Conservation (phyloP, 2,797 vertebrate genomes). For the Danio choprae region DNA sequence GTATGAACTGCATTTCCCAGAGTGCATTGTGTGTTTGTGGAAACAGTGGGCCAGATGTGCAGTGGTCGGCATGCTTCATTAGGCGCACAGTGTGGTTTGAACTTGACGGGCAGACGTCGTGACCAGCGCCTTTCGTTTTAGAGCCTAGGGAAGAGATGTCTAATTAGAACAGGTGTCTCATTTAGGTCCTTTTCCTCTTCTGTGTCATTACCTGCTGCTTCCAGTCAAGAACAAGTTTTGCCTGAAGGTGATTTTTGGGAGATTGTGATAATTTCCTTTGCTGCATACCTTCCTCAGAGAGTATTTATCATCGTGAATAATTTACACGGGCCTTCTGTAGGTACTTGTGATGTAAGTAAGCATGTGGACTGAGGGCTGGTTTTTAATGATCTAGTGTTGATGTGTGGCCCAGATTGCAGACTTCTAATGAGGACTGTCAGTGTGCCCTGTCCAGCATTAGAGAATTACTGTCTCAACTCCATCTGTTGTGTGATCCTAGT, state of each 20-base stretch:
- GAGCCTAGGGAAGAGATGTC: conserved; percentile 26
- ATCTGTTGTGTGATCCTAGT: conserved; percentile 48
- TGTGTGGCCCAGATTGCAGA: conserved; percentile 43
- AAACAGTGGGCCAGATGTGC: conserved; percentile 45
- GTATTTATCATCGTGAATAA: conserved; percentile 39
- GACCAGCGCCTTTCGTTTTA: conserved; percentile 1
- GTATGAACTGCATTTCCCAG: conserved; percentile 39
- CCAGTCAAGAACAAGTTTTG: conserved; percentile 32
- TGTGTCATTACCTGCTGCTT: conserved; percentile 49
- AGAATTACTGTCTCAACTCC: conserved; percentile 40
- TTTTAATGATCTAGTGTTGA: conserved; percentile 25
- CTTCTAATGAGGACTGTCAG: conserved; percentile 48
- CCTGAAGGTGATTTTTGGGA: conserved; percentile 43
- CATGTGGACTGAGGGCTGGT: conserved; percentile 18
- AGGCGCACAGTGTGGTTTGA: conserved; percentile 37
- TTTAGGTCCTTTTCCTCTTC: conserved; percentile 36
- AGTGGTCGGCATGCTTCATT: conserved; percentile 46
- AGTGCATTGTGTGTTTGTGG: conserved; percentile 17
- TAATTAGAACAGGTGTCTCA: conserved; percentile 58
- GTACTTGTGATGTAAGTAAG: neutral
- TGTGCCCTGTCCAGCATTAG: conserved; percentile 32
- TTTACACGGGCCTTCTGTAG: conserved; percentile 10
- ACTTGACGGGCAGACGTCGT: conserved; percentile 32
- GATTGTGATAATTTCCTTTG: conserved; percentile 24
- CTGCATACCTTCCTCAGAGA: conserved; percentile 16